These are phyloP conservation scores for Plebejus anna DNA, from an alignment of 2,888 invertebrate species.

Conservation along the genomic window DNA sequence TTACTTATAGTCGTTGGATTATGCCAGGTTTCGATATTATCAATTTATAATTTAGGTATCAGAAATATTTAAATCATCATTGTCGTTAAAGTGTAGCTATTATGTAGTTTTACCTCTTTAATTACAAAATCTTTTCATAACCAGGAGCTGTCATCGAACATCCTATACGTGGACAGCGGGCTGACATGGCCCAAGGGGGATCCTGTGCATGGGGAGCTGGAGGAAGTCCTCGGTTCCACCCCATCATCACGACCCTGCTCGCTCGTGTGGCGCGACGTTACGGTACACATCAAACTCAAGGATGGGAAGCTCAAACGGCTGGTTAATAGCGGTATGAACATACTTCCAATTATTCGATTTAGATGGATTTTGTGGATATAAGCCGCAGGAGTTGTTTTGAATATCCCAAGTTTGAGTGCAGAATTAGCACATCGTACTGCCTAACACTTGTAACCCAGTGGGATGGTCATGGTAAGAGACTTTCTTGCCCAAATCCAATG, in stretches of 20 bases:
- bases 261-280: slow-evolving; percentile 88
- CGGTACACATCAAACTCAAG: slow-evolving; percentile 82
- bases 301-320: slow-evolving; percentile 83
- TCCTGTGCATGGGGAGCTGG: slow-evolving; percentile 59
- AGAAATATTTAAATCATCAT: neutral
- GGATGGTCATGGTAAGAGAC: neutral
- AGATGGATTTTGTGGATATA: too few relatives aligned
- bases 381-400: too few relatives aligned
- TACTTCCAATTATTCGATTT: too few relatives aligned
- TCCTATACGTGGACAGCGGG: slow-evolving; percentile 44
- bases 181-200: slow-evolving; percentile 46
- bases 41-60: neutral
- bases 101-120: too few relatives aligned
- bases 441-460: neutral
- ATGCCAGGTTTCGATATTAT: too few relatives aligned
- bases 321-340: slow-evolving; percentile 84
- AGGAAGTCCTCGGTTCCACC: slow-evolving; percentile 74
- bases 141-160: slow-evolving; percentile 52
- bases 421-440: neutral
- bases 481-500: neutral
- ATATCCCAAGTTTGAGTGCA: neutral
- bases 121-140: neutral
- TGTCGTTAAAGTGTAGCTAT: neutral
- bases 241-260: slow-evolving; percentile 83
- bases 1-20: too few relatives aligned